phyloP scores from a whole-genome alignment of 2,113 vertebrate species.

The Orycteropus afer region DNA sequence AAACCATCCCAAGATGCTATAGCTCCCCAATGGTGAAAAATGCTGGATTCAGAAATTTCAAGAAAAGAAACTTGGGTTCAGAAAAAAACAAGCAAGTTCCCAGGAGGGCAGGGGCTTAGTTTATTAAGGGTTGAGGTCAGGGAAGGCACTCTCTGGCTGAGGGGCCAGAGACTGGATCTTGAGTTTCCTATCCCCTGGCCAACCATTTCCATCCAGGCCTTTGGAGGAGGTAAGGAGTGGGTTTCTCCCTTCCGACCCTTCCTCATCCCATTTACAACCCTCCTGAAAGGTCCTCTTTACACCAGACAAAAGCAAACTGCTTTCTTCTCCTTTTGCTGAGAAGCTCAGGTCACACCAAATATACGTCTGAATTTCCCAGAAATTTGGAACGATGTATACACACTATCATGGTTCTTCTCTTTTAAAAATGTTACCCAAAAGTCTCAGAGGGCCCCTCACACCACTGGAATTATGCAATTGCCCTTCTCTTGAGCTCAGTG shows the following conservation, averaged over 20 bases:
- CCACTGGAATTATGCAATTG: not conserved
- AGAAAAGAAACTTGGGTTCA: not conserved
- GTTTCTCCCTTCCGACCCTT: not conserved
- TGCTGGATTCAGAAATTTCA: not conserved
- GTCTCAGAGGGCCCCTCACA: constrained; percentile 24
- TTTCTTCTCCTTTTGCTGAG: not conserved
- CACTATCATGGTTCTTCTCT: not conserved
- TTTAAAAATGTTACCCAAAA: constrained; percentile 27
- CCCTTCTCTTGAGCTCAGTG: not conserved
- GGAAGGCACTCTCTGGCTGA: not conserved
- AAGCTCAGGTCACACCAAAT: constrained; percentile 17
- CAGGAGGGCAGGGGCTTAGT: not conserved
- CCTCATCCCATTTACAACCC: not conserved
- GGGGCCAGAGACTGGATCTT: not conserved
- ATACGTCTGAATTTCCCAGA: not conserved
- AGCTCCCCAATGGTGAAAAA: not conserved
- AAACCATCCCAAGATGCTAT: not conserved
- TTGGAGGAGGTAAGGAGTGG: not conserved
- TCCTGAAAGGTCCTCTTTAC: not conserved
- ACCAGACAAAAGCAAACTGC: not conserved
- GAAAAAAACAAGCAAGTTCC: not conserved
- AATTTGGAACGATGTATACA: not conserved
- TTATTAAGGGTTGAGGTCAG: not conserved
- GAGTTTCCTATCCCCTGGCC: not conserved
- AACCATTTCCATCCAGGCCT: not conserved